Base-by-base conservation (phyloP, 2,888 invertebrate genomes). In the Lasioglossum lativentre region DNA sequence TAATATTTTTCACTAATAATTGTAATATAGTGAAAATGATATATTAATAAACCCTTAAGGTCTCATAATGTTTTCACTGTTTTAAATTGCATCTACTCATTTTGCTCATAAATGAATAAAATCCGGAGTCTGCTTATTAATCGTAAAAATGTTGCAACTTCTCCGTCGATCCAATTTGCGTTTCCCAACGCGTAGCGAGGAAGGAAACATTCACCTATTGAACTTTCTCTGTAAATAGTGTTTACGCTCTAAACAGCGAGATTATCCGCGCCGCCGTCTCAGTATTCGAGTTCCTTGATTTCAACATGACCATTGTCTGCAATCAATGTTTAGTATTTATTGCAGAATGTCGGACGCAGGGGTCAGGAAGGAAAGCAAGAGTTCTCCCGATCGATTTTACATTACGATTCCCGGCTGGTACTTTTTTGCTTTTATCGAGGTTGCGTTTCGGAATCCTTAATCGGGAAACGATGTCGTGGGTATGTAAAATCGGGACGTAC, bases 401-500 rank as follows among this genome's bases (percentile, higher is more conserved):
- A 76, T 85, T 85, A 73, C 75, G 66, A 78, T 85, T 85, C 83
- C 23, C 40, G 10, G 19, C 8, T 34, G 47, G 59, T 30, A 40
- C 66, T 72, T 85, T n/a, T 85, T 85, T 79, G 75, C 79, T 85
- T 72, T 66, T 76, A 59, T 70, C 59, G 85, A 42, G 72, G 78
- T 52, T 78, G 72, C 85, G 77, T 81, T 85, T 86, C 86, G 68
- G 85, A 85, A 86, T 86, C 75, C 86, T 86, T 82, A 80, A 79
- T 77, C 81, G 82, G 82, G 79, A 83, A 86, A 82, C 80, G 86
- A 86, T 86, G 87, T 87, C 87, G 80, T 75, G 78, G 79, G 75
- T 80, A 83, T 83, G 86, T 86, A 86, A 87, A 87, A 87, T 86
- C 86, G 78, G 86, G 72, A 71, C 86, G 83, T 86, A 85, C 84